Base-by-base conservation (phyloP, 2,888 invertebrate genomes). In the Aphidius colemani region DNA sequence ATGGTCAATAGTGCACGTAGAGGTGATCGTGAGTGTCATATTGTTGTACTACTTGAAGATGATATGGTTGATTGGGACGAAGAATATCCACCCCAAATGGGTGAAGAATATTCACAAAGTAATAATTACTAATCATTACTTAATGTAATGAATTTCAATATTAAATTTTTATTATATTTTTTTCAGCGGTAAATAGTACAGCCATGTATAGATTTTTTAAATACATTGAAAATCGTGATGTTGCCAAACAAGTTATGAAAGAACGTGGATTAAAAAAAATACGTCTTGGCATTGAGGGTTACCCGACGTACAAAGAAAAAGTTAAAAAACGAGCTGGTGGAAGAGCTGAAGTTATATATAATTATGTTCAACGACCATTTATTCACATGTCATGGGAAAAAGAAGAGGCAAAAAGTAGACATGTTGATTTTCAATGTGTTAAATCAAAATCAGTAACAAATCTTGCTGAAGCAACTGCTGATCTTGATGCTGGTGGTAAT, bases 301-400 rank as follows among this genome's bases (percentile, higher is more conserved):
- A 99, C 83, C 99, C 99, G 4, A 99, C 99, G 0, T 96, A 98
- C 85, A 99, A 98, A 80, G 99, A 99, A 81, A 99, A 99, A 82
- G 92, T 99, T 1, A 96, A 96, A 83, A 93, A 94, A 77, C 87
- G 98, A 18, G 94, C 97, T 0, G 98, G 98, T 1, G 96, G 96
- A 0, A 86, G 97, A 5, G 93, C 97, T 0, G 98, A 99, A 84
- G 95, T 98, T 2, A 98, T 99, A 70, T 99, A 99, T 85, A 99
- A 98, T 84, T 99, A 99, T 82, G 98, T 99, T 0, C 99, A 99
- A 81, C 87, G 99, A 1, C 99, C 99, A 0, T 99, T 99, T 83
- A 94, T 99, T 61, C 96, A 98, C 79, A 96, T 96, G 94, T 96
- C 96, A 0, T 99, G 99, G 99, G 99, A 99, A 81, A 99, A 99